A percentile compares a stretch with the other conserved stretches of the same genome.
phyloP scores from a whole-genome alignment of 35 echinoderm and acorn worm species.

The Holothuria glaberrima region DNA sequence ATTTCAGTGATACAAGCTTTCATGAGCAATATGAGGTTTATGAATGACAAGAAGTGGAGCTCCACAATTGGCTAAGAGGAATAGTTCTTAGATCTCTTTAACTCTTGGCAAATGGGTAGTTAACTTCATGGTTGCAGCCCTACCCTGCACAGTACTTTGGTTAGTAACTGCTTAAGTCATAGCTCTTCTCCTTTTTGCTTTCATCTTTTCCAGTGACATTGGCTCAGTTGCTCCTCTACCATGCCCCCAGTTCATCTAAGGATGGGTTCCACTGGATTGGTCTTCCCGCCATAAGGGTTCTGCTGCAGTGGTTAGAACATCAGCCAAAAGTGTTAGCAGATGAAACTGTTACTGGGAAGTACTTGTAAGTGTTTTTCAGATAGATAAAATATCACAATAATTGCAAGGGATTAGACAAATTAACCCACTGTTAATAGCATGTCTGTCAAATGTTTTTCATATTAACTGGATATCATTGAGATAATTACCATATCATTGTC shows the following conservation, averaged over 20 bases:
- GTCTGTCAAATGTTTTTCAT: no score
- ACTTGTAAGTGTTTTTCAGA: slow-evolving; percentile 66
- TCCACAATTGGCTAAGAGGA: no score
- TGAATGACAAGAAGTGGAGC: no score
- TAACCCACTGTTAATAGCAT: no score
- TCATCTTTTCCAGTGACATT: slow-evolving; percentile 77
- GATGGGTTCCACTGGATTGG: slow-evolving; percentile 66
- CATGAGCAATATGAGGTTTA: no score
- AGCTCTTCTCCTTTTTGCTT: background rate
- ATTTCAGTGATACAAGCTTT: no score
- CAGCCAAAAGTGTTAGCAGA: slow-evolving; percentile 83
- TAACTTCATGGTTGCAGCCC: background rate
- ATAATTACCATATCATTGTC: no score
- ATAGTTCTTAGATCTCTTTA: no score
- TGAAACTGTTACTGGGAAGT: slow-evolving; percentile 68
- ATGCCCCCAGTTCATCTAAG: slow-evolving; percentile 67
- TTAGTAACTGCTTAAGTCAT: background rate
- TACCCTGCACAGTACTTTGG: background rate
- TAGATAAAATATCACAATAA: no score
- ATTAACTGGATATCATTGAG: no score
- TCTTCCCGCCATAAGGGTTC: slow-evolving; percentile 75
- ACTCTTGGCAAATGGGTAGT: no score
- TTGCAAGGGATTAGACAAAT: no score
- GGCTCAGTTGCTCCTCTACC: slow-evolving; percentile 84
- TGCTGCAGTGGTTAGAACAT: slow-evolving; percentile 82